Base-by-base conservation (phyloP, 1,140 invertebrate species). In the Cylas formicarius region DNA sequence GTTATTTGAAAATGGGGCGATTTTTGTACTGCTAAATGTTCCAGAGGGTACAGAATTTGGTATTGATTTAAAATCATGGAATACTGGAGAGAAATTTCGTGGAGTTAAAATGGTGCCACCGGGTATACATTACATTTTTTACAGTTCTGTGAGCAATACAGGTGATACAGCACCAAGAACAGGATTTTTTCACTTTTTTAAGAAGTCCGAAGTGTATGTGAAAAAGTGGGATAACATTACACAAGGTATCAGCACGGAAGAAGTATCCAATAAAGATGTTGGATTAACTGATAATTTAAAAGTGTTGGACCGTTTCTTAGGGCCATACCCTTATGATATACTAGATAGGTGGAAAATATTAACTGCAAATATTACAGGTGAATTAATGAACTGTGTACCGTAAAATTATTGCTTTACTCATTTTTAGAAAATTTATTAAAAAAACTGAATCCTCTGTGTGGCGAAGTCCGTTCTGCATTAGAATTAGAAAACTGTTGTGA, bases 71-170 rank as follows among this genome's bases (percentile, higher is more conserved):
- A 88, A 91, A 67, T 84, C 83, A 7, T 97, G 93, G 86, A 85
- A 81, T 49, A 87, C 86, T n/a, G 91, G 84, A 4, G 80, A 86
- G 46, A 87, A 87, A 63, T 99, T 98, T 67, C 79, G 84, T 48
- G 96, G 95, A 10, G 77, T 99, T 23, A 99, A 98, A 77, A 96
- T 99, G 92, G 97, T 99, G 50, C 95, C 95, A 1, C 90, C 91
- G 10, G 96, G 96, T 13, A 67, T 97, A 40, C 96, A 99, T 70
- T 98, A 87, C 63, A 72, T 98, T 6, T 89, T 91, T 69, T 96
- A 88, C 63, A 93, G 89, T 45, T 67, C 72, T 37, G 67, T 72
- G 1, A 73, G 68, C 44, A 65, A 64, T n/a, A 67, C 66, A 29
- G 73, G 72, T 3, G 72, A 75, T 52, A 50, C 62, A 4, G 67